A percentile compares a stretch with the other conserved stretches of the same genome.
phyloP scores from a whole-genome alignment of 1,140 invertebrate genomes.

The Calosoma granatense region DNA sequence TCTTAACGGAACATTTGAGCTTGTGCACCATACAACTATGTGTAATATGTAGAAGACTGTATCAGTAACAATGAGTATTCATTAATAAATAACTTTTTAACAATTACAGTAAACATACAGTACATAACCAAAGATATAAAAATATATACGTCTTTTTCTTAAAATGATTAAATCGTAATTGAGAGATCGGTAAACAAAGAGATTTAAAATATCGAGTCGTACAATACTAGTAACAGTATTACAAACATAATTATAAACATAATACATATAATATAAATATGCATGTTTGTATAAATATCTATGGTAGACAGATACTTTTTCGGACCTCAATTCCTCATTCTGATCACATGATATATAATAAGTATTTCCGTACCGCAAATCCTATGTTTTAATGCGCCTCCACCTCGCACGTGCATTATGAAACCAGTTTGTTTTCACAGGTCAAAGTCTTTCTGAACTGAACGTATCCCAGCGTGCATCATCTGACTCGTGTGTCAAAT shows the following conservation, averaged over 20 bases:
- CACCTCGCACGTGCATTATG: slow-evolving; percentile 33
- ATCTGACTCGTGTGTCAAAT: slow-evolving; percentile 93
- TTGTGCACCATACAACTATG: too few species aligned
- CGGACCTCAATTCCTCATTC: background rate
- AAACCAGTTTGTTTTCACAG: slow-evolving; percentile 36
- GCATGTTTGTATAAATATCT: background rate
- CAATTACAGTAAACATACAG: too few species aligned
- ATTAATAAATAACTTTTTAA: too few species aligned
- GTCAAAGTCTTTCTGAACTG: slow-evolving; percentile 37
- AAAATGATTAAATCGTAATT: background rate
- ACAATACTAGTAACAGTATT: too few species aligned
- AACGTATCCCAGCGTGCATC: slow-evolving; percentile 76
- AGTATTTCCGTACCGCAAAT: too few species aligned
- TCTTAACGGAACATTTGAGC: too few species aligned
- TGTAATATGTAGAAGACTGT: too few species aligned
- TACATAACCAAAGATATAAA: too few species aligned
- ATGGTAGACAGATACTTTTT: background rate
- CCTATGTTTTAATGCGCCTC: slow-evolving; percentile 29
- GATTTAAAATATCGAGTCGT: too few species aligned
- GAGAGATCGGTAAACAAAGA: too few species aligned
- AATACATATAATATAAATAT: background rate
- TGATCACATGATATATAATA: background rate
- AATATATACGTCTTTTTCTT: background rate
- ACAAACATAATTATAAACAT: background rate
- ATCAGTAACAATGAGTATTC: too few species aligned